Base-by-base conservation (phyloP, 2,797 vertebrate genomes). In the Ctenosaura bakeri region DNA sequence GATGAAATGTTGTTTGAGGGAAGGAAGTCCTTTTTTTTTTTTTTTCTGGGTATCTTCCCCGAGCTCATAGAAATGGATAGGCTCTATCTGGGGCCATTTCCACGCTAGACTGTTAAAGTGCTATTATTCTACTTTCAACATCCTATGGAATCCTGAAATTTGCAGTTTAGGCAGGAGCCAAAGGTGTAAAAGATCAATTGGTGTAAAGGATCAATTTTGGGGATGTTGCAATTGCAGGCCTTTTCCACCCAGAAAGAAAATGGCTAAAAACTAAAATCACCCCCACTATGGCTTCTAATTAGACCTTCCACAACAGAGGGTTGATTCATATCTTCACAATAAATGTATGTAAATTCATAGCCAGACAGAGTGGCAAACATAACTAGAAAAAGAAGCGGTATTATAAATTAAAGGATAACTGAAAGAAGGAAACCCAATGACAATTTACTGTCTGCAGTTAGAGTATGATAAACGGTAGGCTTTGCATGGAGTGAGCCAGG, bases 291-390 rank as follows among this genome's bases (percentile, higher is more conserved):
- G 71, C 88, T 93, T 81, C 85, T 69, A 32, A 22, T 62, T 22
- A 62, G 59, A 26, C 54, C 83, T 77, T 84, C 74, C 82, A 4
- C 66, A 93, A 92, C 89, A 89, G 6, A 90, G 52, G 74, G 56
- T 92, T 71, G 50, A 91, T 90, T 91, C 76, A 83, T 82, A 59
- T 88, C 71, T 2, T 20, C 77, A 88, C 74, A 82, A 90, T 74
- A 2, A 74, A 87, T 87, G 83, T 90, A 6, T 54, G 0, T 88
- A 83, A 80, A 14, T 88, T 89, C 87, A 90, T 92, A 79, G 54
- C 42, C 52, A 62, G 62, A 77, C 3, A 54, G n/a, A 90, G 90
- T 5, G n/a, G 79, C 42, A 90, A 81, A 92, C 83, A 69, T 50
- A 86, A 92, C 46, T 4, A 62, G 79, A 87, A 85, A 87, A 0